Evolutionary conservation across 2,797 vertebrate species (phyloP).

Genomic region (Cercopithecus diana): DNA sequence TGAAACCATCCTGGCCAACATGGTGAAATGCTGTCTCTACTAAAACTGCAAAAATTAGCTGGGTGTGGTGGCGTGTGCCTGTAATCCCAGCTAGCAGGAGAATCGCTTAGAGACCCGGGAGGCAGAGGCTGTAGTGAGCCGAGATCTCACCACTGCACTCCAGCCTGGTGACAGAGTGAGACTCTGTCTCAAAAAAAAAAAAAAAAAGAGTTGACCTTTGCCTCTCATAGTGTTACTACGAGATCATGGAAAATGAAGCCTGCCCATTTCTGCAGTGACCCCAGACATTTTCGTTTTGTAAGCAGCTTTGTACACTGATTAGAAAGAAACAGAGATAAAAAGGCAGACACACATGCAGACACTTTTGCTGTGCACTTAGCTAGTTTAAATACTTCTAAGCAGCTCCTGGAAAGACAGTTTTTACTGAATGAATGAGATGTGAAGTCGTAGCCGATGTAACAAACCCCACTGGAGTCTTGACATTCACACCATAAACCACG

Average conservation of each 20-base stretch:
- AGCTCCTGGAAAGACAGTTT: constrained; percentile 33
- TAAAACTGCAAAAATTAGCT: no score
- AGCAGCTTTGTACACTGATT: neutral
- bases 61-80: no score
- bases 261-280: neutral
- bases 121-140: no score
- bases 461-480: neutral
- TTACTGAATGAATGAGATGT: neutral
- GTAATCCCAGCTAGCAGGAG: no score
- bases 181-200: no score
- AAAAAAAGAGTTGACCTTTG: neutral
- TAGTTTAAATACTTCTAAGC: neutral
- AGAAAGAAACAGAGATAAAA: neutral
- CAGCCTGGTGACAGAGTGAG: no score
- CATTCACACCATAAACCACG: neutral
- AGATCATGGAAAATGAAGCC: neutral
- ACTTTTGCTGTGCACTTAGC: neutral
- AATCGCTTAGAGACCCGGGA: no score
- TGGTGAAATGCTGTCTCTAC: no score
- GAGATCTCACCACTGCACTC: no score
- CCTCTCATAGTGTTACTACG: fast-evolving
- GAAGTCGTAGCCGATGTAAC: neutral
- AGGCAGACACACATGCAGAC: neutral
- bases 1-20: no score
- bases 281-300: neutral